phyloP scores from a whole-genome alignment of 1,140 invertebrate species.

The Drosophila ironensis region DNA sequence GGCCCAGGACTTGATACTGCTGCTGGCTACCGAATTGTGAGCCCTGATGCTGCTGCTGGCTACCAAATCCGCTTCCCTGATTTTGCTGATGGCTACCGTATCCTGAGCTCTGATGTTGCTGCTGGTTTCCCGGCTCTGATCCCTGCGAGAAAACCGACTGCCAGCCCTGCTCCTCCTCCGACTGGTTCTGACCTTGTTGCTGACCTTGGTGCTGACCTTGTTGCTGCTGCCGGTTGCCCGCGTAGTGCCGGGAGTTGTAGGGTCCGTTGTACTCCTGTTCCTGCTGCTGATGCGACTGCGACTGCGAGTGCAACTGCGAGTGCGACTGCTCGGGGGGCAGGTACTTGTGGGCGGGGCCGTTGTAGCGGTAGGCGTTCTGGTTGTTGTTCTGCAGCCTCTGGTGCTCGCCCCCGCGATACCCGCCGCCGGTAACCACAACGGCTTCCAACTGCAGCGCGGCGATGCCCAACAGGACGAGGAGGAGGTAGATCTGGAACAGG shows the following conservation, averaged over 20 bases:
- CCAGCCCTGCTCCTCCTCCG: background rate
- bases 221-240: slow-evolving; percentile 2
- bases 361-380: slow-evolving; percentile 57
- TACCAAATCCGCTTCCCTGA: background rate
- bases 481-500: background rate
- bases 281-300: background rate
- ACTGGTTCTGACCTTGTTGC: slow-evolving; percentile 1
- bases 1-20: background rate
- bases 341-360: slow-evolving; percentile 64
- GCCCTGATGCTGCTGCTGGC: background rate
- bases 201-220: background rate
- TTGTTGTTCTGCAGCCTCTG: slow-evolving; percentile 26
- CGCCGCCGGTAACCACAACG: no score
- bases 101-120: background rate
- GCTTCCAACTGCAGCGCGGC: slow-evolving; percentile 18
- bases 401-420: slow-evolving; percentile 5
- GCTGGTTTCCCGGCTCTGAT: background rate
- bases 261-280: slow-evolving; percentile 30
- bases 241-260: slow-evolving; percentile 40
- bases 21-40: no score
- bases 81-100: background rate
- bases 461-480: slow-evolving; percentile 4
- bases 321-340: slow-evolving; percentile 40
- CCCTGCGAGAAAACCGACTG: background rate
- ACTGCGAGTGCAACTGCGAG: no score